Evolutionary conservation across 2,888 invertebrate species (phyloP).

Genomic region (Salticus scenicus): DNA sequence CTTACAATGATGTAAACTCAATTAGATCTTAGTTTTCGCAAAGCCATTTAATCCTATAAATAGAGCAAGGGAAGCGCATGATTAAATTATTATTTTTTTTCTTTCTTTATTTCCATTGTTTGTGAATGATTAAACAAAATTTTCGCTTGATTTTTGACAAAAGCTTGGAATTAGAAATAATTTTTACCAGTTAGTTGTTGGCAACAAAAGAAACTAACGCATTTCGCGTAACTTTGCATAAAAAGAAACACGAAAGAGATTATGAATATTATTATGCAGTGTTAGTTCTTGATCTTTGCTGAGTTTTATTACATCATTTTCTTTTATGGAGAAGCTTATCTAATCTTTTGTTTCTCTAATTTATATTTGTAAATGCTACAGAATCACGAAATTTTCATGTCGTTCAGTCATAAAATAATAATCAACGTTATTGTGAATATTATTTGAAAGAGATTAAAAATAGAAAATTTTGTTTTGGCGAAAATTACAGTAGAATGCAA

Average conservation of each 20-base stretch:
- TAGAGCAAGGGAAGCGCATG: neutral
- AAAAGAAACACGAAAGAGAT: neutral
- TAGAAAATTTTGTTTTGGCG: too few relatives aligned
- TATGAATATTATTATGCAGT: too few relatives aligned
- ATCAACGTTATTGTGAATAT: too few relatives aligned
- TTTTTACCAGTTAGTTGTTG: neutral
- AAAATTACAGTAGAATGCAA: too few relatives aligned
- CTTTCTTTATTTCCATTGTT: neutral
- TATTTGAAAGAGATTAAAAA: too few relatives aligned
- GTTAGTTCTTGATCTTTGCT: too few relatives aligned
- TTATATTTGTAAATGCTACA: too few relatives aligned
- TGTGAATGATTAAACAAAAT: neutral
- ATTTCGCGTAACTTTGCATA: neutral
- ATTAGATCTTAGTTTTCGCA: conserved; percentile 23
- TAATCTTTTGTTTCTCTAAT: too few relatives aligned
- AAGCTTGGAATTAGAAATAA: neutral
- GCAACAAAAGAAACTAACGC: neutral
- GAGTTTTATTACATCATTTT: too few relatives aligned
- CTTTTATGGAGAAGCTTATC: too few relatives aligned
- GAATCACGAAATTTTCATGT: too few relatives aligned
- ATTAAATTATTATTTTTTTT: neutral
- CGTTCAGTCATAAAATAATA: too few relatives aligned
- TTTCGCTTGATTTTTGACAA: neutral
- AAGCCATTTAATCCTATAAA: neutral
- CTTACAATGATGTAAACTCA: conserved; percentile 38